phyloP scores from a whole-genome alignment of 53 echinoderm and acorn worm species.

The Actinopyga echinites region DNA sequence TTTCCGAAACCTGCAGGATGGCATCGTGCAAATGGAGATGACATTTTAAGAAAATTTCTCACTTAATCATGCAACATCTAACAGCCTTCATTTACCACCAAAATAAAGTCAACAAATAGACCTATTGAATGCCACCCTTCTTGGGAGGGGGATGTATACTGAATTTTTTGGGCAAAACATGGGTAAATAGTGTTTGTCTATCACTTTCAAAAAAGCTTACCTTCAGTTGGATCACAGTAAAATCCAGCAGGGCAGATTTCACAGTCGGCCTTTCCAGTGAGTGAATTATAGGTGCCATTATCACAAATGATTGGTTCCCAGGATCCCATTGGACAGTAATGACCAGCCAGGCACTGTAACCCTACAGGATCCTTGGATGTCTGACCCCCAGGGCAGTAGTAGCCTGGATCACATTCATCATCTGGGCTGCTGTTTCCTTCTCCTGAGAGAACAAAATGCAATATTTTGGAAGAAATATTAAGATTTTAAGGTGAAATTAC shows the following conservation, averaged over 20 bases:
- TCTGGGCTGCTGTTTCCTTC: slow-evolving; percentile 82
- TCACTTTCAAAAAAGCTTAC: slow-evolving; percentile 55
- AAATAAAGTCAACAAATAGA: too few relatives aligned
- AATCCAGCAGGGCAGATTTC: slow-evolving; percentile 82
- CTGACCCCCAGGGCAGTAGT: slow-evolving; percentile 97
- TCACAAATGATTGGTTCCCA: slow-evolving; percentile 85
- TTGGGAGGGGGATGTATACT: too few relatives aligned
- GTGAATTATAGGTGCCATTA: slow-evolving; percentile 92
- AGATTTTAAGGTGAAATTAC: background rate
- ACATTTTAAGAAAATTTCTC: too few relatives aligned
- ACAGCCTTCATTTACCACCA: too few relatives aligned
- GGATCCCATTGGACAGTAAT: slow-evolving; percentile 82
- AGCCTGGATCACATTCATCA: slow-evolving; percentile 77
- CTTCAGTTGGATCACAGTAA: slow-evolving; percentile 89
- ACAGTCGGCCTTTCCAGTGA: slow-evolving; percentile 66
- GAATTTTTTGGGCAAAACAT: too few relatives aligned
- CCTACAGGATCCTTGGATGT: slow-evolving; percentile 70
- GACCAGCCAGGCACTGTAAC: slow-evolving; percentile 75
- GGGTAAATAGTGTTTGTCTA: too few relatives aligned
- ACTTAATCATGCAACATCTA: too few relatives aligned
- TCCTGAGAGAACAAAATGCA: slow-evolving; percentile 53
- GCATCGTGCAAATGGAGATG: too few relatives aligned
- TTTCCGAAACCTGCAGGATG: too few relatives aligned
- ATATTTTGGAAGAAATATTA: background rate
- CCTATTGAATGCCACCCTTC: too few relatives aligned